These are phyloP conservation scores for Amphiprion clarkii DNA, from an alignment of 2,797 vertebrate species.

Conservation along the genomic window DNA sequence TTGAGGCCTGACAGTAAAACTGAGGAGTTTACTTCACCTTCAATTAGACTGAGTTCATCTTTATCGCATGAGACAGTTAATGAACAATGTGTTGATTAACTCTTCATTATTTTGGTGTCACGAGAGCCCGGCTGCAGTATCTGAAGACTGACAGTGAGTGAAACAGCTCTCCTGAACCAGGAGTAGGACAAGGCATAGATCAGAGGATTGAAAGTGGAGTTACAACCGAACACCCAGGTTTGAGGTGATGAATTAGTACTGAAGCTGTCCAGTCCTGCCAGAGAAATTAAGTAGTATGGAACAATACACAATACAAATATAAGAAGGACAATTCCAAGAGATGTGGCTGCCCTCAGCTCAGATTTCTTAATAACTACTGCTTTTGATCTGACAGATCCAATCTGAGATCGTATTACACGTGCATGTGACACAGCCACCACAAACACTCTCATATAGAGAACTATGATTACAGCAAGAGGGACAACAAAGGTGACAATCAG, in stretches of 20 bases:
- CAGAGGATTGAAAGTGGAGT: conserved; percentile 58
- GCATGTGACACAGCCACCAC: conserved; percentile 50
- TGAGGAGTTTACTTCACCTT: no score
- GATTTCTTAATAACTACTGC: conserved; percentile 27
- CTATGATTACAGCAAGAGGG: conserved; percentile 42
- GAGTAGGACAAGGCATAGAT: conserved; percentile 32
- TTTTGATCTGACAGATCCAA: background rate
- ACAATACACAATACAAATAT: conserved; percentile 47
- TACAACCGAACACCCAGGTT: conserved; percentile 44
- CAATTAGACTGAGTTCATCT: no score
- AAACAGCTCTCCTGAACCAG: conserved; percentile 17
- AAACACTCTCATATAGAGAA: conserved; percentile 43
- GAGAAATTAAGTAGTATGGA: conserved; percentile 12
- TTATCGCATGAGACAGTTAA: no score
- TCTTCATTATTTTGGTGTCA: conserved; percentile 10
- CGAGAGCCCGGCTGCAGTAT: conserved; percentile 38
- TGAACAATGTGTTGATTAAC: no score
- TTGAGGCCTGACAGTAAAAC: no score
- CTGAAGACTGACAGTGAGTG: conserved; percentile 52
- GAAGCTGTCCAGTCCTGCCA: background rate
- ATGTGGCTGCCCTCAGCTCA: conserved; percentile 54
- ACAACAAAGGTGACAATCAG: conserved; percentile 43
- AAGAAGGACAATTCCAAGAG: conserved; percentile 47
- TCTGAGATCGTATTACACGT: conserved; percentile 6
- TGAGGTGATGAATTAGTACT: background rate